A percentile compares a stretch with the other conserved stretches of the same genome.
phyloP scores from a whole-genome alignment of 2,113 vertebrate genomes.

The Ammodytes dubius region DNA sequence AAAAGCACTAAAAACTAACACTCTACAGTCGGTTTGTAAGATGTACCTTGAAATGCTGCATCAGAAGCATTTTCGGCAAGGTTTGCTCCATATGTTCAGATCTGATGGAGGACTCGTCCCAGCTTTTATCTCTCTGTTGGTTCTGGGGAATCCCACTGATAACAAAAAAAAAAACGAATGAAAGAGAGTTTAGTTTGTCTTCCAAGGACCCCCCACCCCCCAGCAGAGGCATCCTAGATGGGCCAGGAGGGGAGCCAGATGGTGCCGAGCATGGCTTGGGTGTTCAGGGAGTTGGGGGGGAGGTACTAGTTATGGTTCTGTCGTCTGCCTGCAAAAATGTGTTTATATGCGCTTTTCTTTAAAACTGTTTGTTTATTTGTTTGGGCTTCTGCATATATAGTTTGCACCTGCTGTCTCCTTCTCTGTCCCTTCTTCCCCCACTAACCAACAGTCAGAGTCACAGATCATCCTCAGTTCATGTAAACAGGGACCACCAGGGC shows the following conservation, averaged over 20 bases:
- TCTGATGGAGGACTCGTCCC: slow-evolving; percentile 31
- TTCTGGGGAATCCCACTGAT: slow-evolving; percentile 62
- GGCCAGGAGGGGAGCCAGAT: slow-evolving; percentile 83
- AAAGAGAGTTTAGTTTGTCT: slow-evolving; percentile 40
- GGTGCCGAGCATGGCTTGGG: slow-evolving; percentile 75
- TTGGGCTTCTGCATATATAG: slow-evolving; percentile 42
- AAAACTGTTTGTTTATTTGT: slow-evolving; percentile 26
- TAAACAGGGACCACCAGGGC: slow-evolving; percentile 48
- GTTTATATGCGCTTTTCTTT: slow-evolving; percentile 24
- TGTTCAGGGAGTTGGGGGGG: slow-evolving; percentile 70
- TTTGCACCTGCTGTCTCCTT: background rate
- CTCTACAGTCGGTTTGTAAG: slow-evolving; percentile 11
- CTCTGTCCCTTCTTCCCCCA: slow-evolving; percentile 13
- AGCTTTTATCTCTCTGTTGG: slow-evolving; percentile 43
- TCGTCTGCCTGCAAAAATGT: slow-evolving; percentile 65
- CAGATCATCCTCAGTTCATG: slow-evolving; percentile 37
- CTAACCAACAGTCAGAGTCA: background rate
- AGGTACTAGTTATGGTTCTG: slow-evolving; percentile 63
- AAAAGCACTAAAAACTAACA: slow-evolving; percentile 29
- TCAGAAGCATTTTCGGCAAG: slow-evolving; percentile 16
- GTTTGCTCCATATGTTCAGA: slow-evolving; percentile 38
- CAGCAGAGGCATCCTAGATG: slow-evolving; percentile 70
- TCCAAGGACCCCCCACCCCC: slow-evolving; percentile 46
- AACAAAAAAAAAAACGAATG: slow-evolving; percentile 19
- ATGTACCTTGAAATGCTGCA: slow-evolving; percentile 26